Conservation (phyloP, 2,797 vertebrate species). For the Lates japonicus region DNA sequence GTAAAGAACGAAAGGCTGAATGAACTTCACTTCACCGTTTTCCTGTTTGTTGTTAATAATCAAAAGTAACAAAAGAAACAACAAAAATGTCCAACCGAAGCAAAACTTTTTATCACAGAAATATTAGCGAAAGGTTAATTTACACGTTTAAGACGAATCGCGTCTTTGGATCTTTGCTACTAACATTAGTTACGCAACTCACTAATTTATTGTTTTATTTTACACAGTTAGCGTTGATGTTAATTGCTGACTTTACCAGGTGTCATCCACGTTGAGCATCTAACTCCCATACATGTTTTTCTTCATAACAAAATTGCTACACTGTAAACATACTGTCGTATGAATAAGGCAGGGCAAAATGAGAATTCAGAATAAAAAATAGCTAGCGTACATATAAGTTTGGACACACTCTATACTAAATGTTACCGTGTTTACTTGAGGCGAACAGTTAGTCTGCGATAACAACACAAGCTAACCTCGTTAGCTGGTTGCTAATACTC, state of each 20-base stretch:
- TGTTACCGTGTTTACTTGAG: background rate
- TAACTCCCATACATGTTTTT: background rate
- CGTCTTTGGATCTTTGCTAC: background rate
- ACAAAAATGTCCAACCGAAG: background rate
- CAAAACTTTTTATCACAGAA: background rate
- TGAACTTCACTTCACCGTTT: too few relatives aligned
- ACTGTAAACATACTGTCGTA: background rate
- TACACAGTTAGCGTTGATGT: background rate
- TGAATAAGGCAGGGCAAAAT: rapidly evolving
- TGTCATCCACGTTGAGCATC: background rate
- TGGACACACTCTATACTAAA: background rate
- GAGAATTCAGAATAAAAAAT: background rate
- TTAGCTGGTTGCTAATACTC: constrained; percentile 64
- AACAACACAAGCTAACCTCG: constrained; percentile 54
- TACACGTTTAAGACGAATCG: too few relatives aligned
- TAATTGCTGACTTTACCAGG: background rate
- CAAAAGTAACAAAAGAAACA: background rate
- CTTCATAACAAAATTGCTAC: background rate
- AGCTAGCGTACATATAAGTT: too few relatives aligned
- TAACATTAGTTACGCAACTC: background rate
- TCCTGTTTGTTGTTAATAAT: background rate
- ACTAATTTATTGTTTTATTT: background rate
- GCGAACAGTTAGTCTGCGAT: constrained; percentile 1
- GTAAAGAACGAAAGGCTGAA: too few relatives aligned
- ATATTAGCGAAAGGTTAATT: background rate